Conservation (phyloP, 2,113 vertebrate genomes). For the Odobenus rosmarus region DNA sequence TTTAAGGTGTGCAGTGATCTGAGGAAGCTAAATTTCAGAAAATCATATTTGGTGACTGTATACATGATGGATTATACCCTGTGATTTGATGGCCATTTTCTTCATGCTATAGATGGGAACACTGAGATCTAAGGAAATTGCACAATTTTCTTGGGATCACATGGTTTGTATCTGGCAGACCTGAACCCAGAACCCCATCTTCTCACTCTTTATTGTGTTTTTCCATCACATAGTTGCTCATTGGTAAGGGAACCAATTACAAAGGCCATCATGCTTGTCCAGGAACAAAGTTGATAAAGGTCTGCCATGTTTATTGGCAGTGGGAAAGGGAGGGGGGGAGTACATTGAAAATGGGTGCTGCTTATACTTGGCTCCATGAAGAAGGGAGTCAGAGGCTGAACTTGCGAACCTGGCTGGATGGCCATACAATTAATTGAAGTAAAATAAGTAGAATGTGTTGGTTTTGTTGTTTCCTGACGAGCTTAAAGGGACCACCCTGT, state of each 20-base stretch:
- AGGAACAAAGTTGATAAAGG: background rate
- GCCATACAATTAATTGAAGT: background rate
- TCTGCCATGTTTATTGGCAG: background rate
- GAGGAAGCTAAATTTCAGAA: background rate
- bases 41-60: background rate
- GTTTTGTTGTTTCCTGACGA: background rate
- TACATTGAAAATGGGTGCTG: background rate
- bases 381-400: background rate
- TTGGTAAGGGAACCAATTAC: background rate
- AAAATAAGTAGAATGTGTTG: background rate
- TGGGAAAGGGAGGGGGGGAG: background rate
- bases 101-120: background rate
- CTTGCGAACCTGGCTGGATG: background rate
- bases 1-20: background rate
- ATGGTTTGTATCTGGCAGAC: background rate
- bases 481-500: background rate
- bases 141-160: background rate
- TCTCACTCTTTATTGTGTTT: background rate
- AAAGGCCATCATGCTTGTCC: background rate
- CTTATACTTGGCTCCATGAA: background rate
- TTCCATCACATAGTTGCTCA: background rate
- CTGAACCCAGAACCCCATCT: background rate
- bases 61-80: too few species aligned
- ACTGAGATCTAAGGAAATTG: background rate
- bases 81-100: background rate